Evolutionary conservation across 2,113 vertebrate genomes (phyloP), one percentile per base, ranked within the genome.

Genomic region (Fukomys damarensis): DNA sequence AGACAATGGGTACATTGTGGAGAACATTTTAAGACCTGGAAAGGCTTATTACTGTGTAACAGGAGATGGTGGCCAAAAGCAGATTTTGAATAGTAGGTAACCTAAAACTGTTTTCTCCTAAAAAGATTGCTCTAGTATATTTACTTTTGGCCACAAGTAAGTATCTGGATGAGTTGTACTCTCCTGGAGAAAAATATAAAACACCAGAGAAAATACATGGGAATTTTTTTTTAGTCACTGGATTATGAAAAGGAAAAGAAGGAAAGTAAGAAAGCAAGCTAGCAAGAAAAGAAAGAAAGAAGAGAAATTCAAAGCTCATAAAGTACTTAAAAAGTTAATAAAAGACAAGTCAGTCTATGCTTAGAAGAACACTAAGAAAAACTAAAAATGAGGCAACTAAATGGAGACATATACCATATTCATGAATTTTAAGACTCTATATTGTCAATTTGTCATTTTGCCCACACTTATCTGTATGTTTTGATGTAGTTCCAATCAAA

Each of bases 251-350:
- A 26, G 70, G 5, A 70, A 68, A 3, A 68, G 32, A 68, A n/a
- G 24, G 2, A 41, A 41, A 74, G 1, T 26, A 58, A 58, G 7
- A 20, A 7, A 70, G 17, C 2, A 35, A 38, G 12, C 12, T 7
- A 38, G 14, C n/a, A 17, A n/a, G 1, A 14, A 14, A 66, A 10
- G 13, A 35, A 68, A 30, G 14, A 5, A 68, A 32, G 14, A 7
- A 70, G 12, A 14, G 5, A 76, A 24, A 35, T 41, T 88, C 41
- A 49, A 91, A 74, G 7, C 12, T 66, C 41, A 91, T 89, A 84
- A 97, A 93, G 38, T 32, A 91, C 26, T 90, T 65, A 88, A 13
- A 66, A 3, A 87, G 35, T n/a, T 84, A 87, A 84, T 94, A 70
- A 96, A 93, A 61, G 68, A 24, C 20, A 83, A 80, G 13, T 13